Evolutionary conservation across 2,888 invertebrate species (phyloP).

Genomic region (Axea sp.): DNA sequence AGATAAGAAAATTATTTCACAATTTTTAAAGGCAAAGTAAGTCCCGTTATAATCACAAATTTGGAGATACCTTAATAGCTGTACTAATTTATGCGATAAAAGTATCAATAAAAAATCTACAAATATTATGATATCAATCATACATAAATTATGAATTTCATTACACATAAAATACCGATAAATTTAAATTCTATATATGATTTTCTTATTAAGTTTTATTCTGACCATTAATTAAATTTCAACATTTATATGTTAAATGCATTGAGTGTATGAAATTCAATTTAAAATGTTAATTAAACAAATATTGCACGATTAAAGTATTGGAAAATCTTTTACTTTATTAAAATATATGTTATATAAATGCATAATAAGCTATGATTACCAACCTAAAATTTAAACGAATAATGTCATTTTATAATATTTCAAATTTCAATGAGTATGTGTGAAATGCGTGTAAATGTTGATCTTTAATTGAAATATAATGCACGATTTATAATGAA

Average conservation of each 20-base stretch:
- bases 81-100: conserved; percentile 45
- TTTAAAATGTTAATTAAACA: neutral
- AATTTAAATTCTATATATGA: too few species aligned
- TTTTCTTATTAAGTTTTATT: too few species aligned
- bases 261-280: neutral
- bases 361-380: too few species aligned
- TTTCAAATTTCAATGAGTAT: too few species aligned
- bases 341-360: too few species aligned
- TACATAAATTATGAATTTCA: conserved; percentile 23
- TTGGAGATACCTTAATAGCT: conserved; percentile 36
- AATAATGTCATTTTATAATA: too few species aligned
- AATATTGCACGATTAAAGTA: neutral
- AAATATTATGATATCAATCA: conserved; percentile 47
- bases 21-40: conserved; percentile 27
- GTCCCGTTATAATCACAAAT: conserved; percentile 35
- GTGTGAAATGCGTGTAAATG: too few species aligned
- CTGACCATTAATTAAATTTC: too few species aligned
- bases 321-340: too few species aligned
- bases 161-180: conserved; percentile 13
- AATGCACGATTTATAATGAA: too few species aligned
- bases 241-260: neutral
- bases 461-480: too few species aligned
- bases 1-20: conserved; percentile 47
- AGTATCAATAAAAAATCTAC: conserved; percentile 46
- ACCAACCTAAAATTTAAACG: too few species aligned